Base-by-base conservation (phyloP, 2,888 invertebrate species). In the Drosophila lacicola region DNA sequence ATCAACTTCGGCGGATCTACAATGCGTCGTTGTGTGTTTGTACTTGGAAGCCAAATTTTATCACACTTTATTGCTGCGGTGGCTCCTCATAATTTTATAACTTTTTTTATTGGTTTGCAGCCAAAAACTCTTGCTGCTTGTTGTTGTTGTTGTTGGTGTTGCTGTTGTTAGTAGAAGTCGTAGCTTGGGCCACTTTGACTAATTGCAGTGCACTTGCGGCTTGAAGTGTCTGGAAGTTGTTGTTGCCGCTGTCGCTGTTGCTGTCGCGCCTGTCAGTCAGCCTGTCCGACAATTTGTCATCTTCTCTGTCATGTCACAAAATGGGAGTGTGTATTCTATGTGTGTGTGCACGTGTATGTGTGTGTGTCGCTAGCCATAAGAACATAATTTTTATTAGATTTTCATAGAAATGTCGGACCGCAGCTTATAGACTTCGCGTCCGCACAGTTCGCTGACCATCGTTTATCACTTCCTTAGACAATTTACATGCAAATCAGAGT, bases 381-480 rank as follows among this genome's bases (percentile, higher is more conserved):
- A 58, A 74, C 58, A 58, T 74, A 51, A 74, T 71, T 84, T 83
- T 86, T 88, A 89, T 85, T 89, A 82, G 88, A 89, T 75, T 89
- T 80, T 87, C 78, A 67, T 70, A 70, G 70, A 63, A 83, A 60
- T 57, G 60, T 57, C 71, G 46, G 71, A 46, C 63, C 69, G 64
- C 76, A 55, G 70, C 56, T 65, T 65, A 76, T 70, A 56, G 58
- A 65, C 58, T 71, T 57, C 46, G 60, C 55, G 71, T 46, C 61
- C 50, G 46, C 57, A 34, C 56, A 49, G 76, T 67, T 55, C 76
- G 71, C 62, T 70, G 75, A 53, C 78, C 73, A 69, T 70, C 88
- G 81, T 88, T 89, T 57, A 81, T 89, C 88, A 85, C 88, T 86
- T 86, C 86, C 86, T 86, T 65, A 73, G 82, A 82, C 80, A 88